Evolutionary conservation across 2,888 invertebrate genomes (phyloP), one percentile per base, ranked within the genome.

Genomic region (Melipona bicolor): DNA sequence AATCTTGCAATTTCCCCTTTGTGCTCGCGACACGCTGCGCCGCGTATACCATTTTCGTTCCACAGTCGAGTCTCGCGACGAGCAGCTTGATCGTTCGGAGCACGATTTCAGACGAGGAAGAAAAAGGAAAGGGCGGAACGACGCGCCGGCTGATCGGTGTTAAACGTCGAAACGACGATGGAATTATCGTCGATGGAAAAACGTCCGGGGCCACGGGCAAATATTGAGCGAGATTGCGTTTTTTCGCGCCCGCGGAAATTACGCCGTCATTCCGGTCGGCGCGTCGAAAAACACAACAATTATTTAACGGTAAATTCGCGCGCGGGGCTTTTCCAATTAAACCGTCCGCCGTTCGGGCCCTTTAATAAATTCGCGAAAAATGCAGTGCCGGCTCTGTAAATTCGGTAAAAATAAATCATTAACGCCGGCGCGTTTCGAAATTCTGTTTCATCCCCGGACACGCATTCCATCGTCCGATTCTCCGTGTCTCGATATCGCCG

Each of bases 301-400:
- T 81, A 73, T 82, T 82, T 77, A 81, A 83, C 83, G 77, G 49
- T 59, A 73, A 77, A 65, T 73, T 73, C 70, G 59, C 70, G 68
- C 36, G 72, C 32, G 43, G 43, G n/a, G 83, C 72, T 76, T 77
- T 83, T 82, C 77, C 83, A 81, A 81, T 81, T 76, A 81, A 82
- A 81, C 75, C 43, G 69, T 56, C 19, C 24, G 50, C 65, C 36
- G 43, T 43, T 64, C 50, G 74, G 50, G 13, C 61, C 75, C 71
- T 83, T 83, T 82, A 81, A 82, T 82, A 83, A 83, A 83, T 83
- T 83, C 70, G 76, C 36, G 61, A 76, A 82, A 83, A 83, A 81
- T 82, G 65, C 82, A 75, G 71, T 50, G 6, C 54, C 59, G 64
- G 54, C 64, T 56, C 52, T 76, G 67, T 54, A 76, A 83, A 83